phyloP scores from a whole-genome alignment of 2,888 invertebrate genomes.

The Sarcophaga carnaria region DNA sequence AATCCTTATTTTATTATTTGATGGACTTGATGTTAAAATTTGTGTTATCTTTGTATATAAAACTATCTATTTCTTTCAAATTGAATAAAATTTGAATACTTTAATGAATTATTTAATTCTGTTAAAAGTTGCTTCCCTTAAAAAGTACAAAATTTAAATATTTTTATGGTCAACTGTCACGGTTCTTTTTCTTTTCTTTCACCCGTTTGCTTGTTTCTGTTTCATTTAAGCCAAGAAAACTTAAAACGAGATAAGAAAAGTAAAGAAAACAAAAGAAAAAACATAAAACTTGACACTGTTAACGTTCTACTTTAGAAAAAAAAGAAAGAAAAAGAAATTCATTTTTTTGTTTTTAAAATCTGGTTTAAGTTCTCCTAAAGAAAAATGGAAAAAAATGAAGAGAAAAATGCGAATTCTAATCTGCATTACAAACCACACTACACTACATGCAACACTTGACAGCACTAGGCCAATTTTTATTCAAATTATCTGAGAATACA shows the following conservation, averaged over 20 bases:
- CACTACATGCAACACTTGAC: constrained; percentile 21
- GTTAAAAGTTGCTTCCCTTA: too few relatives aligned
- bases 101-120: too few relatives aligned
- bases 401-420: not conserved
- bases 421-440: constrained; percentile 15
- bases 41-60: too few relatives aligned
- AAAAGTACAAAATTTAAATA: too few relatives aligned
- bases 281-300: constrained; percentile 1
- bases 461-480: constrained; percentile 44
- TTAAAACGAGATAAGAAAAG: too few relatives aligned
- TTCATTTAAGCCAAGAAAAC: not conserved
- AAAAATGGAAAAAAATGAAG: not conserved
- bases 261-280: not conserved
- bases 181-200: not conserved
- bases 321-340: not conserved
- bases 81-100: too few relatives aligned
- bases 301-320: not conserved
- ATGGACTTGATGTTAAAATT: too few relatives aligned
- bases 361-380: not conserved
- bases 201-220: not conserved
- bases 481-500: constrained; percentile 43
- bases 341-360: not conserved
- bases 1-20: too few relatives aligned
- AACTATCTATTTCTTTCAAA: too few relatives aligned
- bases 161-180: too few relatives aligned